phyloP scores from a whole-genome alignment of 2,797 vertebrate species.

The Australoheros facetus region DNA sequence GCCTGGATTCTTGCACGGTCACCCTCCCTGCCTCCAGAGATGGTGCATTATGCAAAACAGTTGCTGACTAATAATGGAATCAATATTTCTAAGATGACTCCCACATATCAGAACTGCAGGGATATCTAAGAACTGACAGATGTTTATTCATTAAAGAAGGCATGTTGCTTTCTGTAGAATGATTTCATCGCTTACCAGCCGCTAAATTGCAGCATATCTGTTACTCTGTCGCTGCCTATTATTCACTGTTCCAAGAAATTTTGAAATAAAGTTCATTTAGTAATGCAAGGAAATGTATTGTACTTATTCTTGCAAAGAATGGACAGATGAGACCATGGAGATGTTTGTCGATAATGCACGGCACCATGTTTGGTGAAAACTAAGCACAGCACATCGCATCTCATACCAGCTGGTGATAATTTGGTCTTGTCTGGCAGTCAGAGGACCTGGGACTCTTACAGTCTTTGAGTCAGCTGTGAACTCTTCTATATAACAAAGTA shows the following conservation, averaged over 20 bases:
- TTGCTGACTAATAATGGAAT: slow-evolving; percentile 68
- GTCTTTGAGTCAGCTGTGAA: too few relatives aligned
- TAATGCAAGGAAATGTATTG: background rate
- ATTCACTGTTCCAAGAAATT: background rate
- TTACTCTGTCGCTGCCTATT: background rate
- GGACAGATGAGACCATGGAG: too few relatives aligned
- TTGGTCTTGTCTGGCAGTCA: too few relatives aligned
- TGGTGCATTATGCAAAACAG: slow-evolving; percentile 60
- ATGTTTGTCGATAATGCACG: too few relatives aligned
- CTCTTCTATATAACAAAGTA: too few relatives aligned
- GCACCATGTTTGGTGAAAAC: too few relatives aligned
- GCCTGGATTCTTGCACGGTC: slow-evolving; percentile 81
- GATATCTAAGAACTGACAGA: slow-evolving; percentile 18
- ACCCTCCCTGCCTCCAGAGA: slow-evolving; percentile 53
- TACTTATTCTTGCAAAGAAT: background rate
- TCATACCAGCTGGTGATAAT: too few relatives aligned
- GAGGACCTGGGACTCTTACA: too few relatives aligned
- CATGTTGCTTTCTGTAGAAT: too few relatives aligned
- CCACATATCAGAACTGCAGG: slow-evolving; percentile 77
- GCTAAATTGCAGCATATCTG: background rate
- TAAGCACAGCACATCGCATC: too few relatives aligned
- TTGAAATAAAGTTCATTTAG: too few relatives aligned
- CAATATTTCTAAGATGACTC: slow-evolving; percentile 69
- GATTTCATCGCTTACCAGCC: background rate
- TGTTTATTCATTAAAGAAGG: background rate